Conservation (phyloP, 2,888 invertebrate species). For the Monochamus alternatus region DNA sequence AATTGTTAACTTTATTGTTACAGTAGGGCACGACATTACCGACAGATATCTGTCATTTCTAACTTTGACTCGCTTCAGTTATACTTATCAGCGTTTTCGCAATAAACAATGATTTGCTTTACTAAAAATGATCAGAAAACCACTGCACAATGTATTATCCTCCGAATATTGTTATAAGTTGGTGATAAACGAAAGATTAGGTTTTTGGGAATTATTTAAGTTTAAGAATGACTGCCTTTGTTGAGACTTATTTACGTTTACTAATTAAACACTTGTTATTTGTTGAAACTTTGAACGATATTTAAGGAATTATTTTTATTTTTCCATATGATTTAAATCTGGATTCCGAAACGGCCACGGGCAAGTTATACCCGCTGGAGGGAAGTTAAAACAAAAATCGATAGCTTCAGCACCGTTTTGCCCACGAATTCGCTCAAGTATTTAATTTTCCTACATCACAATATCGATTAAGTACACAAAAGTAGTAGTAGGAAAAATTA, state of each 20-base stretch:
- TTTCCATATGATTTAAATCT: not conserved
- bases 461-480: conserved; percentile 24
- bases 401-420: conserved; percentile 5
- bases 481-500: conserved; percentile 13
- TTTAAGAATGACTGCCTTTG: not conserved
- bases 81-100: not conserved
- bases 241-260: not conserved
- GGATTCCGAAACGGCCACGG: not conserved
- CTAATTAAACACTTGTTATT: not conserved
- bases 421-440: conserved; percentile 17
- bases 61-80: conserved; percentile 3
- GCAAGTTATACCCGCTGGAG: not conserved
- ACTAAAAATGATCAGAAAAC: not conserved
- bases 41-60: not conserved
- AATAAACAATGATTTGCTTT: not conserved
- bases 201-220: not conserved
- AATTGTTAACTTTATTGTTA: not conserved
- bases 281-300: not conserved
- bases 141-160: not conserved
- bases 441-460: conserved; percentile 1
- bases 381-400: not conserved
- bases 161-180: not conserved
- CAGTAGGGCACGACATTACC: not conserved
- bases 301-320: not conserved
- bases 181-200: not conserved